Evolutionary conservation across 2,888 invertebrate species (phyloP).

Genomic region (Taphrorychus bicolor): DNA sequence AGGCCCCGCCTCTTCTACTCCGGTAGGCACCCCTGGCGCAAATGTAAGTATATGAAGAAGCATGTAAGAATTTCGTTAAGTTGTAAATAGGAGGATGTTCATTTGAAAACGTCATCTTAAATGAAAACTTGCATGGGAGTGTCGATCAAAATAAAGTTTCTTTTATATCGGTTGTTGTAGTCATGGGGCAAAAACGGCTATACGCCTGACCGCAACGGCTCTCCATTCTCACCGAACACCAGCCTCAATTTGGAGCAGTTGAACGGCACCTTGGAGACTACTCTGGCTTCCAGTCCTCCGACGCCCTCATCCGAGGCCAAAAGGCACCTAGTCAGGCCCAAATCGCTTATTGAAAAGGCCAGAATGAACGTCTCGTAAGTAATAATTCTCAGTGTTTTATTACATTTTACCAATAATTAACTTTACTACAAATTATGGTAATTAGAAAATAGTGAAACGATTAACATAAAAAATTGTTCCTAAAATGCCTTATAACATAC

Average conservation of each 20-base stretch:
- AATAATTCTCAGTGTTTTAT: too few relatives aligned
- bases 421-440: too few relatives aligned
- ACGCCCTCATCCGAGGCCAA: conserved; percentile 82
- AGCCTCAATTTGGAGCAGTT: conserved; percentile 70
- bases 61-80: too few relatives aligned
- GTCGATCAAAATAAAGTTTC: not conserved
- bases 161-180: too few relatives aligned
- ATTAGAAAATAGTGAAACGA: too few relatives aligned
- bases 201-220: conserved; percentile 61
- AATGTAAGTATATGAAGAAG: conserved; percentile 65
- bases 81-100: too few relatives aligned
- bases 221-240: conserved; percentile 57
- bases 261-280: conserved; percentile 70
- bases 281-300: conserved; percentile 85
- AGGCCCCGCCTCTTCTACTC: conserved; percentile 72
- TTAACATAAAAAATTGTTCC: too few relatives aligned
- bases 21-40: conserved; percentile 74
- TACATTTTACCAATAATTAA: not conserved
- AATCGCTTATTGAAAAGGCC: conserved; percentile 87
- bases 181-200: conserved; percentile 66
- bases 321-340: conserved; percentile 80
- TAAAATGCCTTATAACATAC: too few relatives aligned
- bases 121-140: too few relatives aligned
- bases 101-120: too few relatives aligned
- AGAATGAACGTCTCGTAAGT: conserved; percentile 90